Evolutionary conservation across 2,888 invertebrate species (phyloP), one percentile per base, ranked within the genome.

Genomic region (Dexiosoma caninum): DNA sequence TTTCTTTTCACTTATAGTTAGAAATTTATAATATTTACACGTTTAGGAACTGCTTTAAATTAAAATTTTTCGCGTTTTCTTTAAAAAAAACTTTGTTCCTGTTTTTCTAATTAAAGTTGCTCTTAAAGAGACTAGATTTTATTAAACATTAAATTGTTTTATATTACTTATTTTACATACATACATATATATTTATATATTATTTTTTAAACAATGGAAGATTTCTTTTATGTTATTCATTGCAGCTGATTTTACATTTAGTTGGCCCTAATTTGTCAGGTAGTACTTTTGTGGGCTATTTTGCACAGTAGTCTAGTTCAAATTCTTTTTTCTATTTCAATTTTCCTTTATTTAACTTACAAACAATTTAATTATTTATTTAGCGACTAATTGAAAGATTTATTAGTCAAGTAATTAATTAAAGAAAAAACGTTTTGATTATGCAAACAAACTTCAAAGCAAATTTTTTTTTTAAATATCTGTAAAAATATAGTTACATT

Each of bases 61-160:
- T 35, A 27, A n/a, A n/a, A 8, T 32, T 55, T 9, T 40, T 35
- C 23, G 6, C 27, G 27, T 59, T n/a, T 9, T 66, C 53, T 46
- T 49, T 23, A 62, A 35, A 35, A 53, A 57, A 32, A 44, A 49
- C 10, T 14, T 42, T 12, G 74, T 79, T 75, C 79, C 79, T 30
- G 32, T 71, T 27, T 46, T 64, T 44, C 21, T 46, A 40, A 60
- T 62, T 55, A 21, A 2, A 51, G 60, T 60, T 78, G 69, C 83
- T 83, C 83, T 83, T 82, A 75, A 72, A 82, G 82, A 83, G 83
- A 83, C 83, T 83, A 83, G 83, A 83, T 64, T 74, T 59, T 74
- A 70, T 64, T 76, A 60, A 46, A 64, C 69, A 67, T 30, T 55
- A 76, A 23, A 27, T 27, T 27, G 6, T 53, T 32, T 49, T 62